Conservation (phyloP, 2,888 invertebrate genomes). For the Marasmarcha lunaedactyla region DNA sequence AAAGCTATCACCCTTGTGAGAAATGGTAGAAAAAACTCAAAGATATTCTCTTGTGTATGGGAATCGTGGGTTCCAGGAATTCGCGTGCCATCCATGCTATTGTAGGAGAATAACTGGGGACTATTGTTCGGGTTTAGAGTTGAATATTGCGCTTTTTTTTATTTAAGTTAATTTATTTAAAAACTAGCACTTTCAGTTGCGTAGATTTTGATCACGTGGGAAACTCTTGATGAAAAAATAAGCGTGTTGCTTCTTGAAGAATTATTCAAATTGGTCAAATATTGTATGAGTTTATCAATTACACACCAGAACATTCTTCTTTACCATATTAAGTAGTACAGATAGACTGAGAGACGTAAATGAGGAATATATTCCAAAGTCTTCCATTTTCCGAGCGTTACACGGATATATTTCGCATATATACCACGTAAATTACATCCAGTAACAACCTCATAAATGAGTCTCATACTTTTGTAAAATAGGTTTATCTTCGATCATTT, state of each 20-base stretch:
- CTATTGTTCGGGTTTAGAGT: slow-evolving; percentile 19
- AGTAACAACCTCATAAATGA: background rate
- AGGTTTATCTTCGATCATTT: too few relatives aligned
- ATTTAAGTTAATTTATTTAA: too few relatives aligned
- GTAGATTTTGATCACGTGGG: too few relatives aligned
- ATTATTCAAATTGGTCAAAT: too few relatives aligned
- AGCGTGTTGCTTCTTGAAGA: too few relatives aligned
- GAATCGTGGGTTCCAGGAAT: slow-evolving; percentile 59
- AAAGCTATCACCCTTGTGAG: slow-evolving; percentile 50
- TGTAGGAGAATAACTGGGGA: slow-evolving; percentile 32
- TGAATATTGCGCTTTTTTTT: background rate
- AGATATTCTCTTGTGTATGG: slow-evolving; percentile 45
- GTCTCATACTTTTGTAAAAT: too few relatives aligned
- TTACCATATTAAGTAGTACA: too few relatives aligned
- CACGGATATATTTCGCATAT: background rate
- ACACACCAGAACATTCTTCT: too few relatives aligned
- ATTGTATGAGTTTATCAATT: too few relatives aligned
- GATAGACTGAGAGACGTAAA: background rate
- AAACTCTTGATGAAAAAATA: too few relatives aligned
- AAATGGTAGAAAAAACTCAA: slow-evolving; percentile 31
- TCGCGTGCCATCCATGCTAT: slow-evolving; percentile 57
- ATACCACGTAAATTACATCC: background rate
- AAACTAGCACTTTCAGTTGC: too few relatives aligned
- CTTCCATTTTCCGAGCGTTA: background rate
- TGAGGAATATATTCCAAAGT: background rate